Evolutionary conservation across 2,113 vertebrate genomes (phyloP).

Genomic region (Bungarus multicinctus): DNA sequence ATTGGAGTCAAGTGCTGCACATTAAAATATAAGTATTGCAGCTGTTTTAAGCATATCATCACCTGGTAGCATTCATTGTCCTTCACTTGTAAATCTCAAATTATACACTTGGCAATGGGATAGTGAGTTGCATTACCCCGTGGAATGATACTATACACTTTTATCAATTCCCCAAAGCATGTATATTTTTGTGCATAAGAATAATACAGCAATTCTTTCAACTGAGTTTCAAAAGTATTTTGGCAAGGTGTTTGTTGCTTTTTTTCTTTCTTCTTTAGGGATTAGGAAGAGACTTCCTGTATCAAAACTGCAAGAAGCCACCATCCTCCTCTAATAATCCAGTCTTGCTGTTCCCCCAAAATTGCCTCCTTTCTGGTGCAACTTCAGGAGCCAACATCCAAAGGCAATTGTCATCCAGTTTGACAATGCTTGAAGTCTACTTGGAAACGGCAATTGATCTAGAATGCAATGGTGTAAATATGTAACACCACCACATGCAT

Average conservation of each 20-base stretch:
- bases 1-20: background rate
- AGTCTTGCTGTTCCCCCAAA: background rate
- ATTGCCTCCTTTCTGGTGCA: background rate
- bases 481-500: background rate
- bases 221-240: background rate
- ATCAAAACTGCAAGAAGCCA: background rate
- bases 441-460: background rate
- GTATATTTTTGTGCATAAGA: background rate
- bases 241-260: background rate
- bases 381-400: background rate
- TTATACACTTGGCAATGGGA: background rate
- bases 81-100: background rate
- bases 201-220: background rate
- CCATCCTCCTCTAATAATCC: background rate
- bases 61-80: background rate
- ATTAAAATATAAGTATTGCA: background rate
- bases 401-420: background rate
- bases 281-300: background rate
- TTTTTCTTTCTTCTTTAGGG: background rate
- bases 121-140: background rate
- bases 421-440: background rate
- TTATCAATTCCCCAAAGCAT: background rate
- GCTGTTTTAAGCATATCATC: background rate
- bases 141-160: background rate
- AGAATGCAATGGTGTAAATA: background rate